phyloP scores from a whole-genome alignment of 2,797 vertebrate species.

The Fundulus diaphanus region DNA sequence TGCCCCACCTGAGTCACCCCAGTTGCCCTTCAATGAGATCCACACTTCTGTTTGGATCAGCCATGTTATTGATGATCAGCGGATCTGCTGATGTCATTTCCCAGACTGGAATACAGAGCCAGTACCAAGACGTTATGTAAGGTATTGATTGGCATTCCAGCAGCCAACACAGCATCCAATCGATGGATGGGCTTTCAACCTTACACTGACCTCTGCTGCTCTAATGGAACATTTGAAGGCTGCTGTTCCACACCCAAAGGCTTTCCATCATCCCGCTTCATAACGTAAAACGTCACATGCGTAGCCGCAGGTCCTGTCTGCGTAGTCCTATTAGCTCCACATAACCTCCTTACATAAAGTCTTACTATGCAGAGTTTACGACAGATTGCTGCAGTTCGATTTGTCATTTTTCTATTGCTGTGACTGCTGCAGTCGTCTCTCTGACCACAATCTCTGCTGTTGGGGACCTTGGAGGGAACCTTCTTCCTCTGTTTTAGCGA shows the following conservation, averaged over 20 bases:
- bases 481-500: background rate
- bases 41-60: slow-evolving; percentile 5
- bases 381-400: slow-evolving; percentile 21
- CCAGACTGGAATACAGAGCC: slow-evolving; percentile 36
- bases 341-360: slow-evolving; percentile 21
- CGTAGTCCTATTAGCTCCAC: slow-evolving; percentile 5
- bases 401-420: background rate
- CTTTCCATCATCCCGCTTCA: slow-evolving; percentile 1
- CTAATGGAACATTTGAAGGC: slow-evolving; percentile 19
- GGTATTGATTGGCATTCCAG: slow-evolving; percentile 13
- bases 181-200: slow-evolving; percentile 24
- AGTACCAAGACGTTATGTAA: slow-evolving; percentile 29
- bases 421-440: background rate
- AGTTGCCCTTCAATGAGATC: slow-evolving; percentile 2
- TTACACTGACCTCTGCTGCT: slow-evolving; percentile 22
- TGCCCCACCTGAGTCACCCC: slow-evolving; percentile 5
- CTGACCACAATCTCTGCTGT: background rate
- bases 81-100: slow-evolving; percentile 47
- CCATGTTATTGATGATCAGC: slow-evolving; percentile 33
- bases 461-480: background rate
- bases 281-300: slow-evolving; percentile 23
- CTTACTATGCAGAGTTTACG: slow-evolving; percentile 21
- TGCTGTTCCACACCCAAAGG: background rate
- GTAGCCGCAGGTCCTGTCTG: slow-evolving; percentile 4
- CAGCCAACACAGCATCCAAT: slow-evolving; percentile 17